Base-by-base conservation (phyloP, 2,888 invertebrate genomes). In the Macaria notata region DNA sequence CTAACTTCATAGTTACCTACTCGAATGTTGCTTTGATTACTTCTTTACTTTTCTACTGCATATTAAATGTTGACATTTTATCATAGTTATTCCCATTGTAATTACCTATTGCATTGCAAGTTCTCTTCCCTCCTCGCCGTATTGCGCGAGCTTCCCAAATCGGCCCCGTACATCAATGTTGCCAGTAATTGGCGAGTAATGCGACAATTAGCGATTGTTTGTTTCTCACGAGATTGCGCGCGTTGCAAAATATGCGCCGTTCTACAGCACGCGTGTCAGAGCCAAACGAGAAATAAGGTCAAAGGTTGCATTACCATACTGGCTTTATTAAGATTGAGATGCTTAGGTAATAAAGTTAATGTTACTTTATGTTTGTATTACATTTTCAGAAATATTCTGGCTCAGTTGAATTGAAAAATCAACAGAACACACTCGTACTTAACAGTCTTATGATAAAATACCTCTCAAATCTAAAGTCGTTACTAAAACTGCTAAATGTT, bases 141-240 rank as follows among this genome's bases (percentile, higher is more conserved):
- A 55, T 62, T 64, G 55, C 59, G 45, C 56, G 33, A 47, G 9
- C 4, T 39, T 30, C 51, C 45, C 49, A 65, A 36, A 59, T 63
- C 59, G 57, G 55, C 62, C 47, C 51, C 42, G 64, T 61, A 59
- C 61, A 61, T 56, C 59, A 56, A 49, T 56, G 56, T 50, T 56
- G 41, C 43, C 36, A 30, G 56, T 59, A 61, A 63, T 63, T 61
- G 54, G 49, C 54, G 54, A 9, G 29, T 59, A 60, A 60, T 60
- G 48, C 53, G 60, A 56, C 60, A 60, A 62, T 66, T 63, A 60
- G 55, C 38, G 54, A 49, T 46, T 61, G 62, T 63, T 56, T 56
- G 60, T 61, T 60, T 66, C 66, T 61, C 66, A 66, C 66, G 64
- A 50, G 50, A 58, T 64, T 56, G 61, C 57, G 55, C 55, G 52